These are phyloP conservation scores for Strix uralensis DNA, from an alignment of 2,113 vertebrate genomes.

Conservation along the genomic window DNA sequence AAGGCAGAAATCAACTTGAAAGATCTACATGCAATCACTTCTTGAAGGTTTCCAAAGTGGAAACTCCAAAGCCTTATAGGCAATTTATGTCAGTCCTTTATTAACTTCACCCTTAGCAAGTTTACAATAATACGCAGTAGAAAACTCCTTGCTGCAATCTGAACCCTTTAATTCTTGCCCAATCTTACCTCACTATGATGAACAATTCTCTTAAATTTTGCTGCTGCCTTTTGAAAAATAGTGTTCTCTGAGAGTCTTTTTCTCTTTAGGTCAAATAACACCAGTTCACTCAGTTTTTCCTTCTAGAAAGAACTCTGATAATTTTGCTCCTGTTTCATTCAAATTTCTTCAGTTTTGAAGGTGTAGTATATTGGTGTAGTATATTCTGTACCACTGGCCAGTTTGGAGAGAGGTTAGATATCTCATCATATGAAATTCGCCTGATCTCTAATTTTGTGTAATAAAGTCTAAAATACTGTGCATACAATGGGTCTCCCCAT, in stretches of 20 bases:
- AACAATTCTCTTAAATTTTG: background rate
- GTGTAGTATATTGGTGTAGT: background rate
- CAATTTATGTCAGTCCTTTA: background rate
- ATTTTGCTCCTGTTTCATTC: background rate
- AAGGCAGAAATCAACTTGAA: background rate
- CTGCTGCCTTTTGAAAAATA: background rate
- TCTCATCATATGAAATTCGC: background rate
- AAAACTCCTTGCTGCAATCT: background rate
- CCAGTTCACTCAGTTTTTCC: background rate
- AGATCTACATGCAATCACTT: background rate
- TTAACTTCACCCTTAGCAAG: background rate
- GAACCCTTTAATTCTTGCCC: background rate
- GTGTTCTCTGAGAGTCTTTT: background rate
- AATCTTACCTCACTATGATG: background rate
- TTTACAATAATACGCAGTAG: background rate
- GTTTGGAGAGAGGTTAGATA: background rate
- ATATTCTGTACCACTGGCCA: background rate
- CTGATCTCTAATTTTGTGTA: background rate
- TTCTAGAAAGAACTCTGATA: background rate
- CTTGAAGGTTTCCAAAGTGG: background rate
- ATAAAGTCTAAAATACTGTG: background rate
- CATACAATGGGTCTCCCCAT: background rate
- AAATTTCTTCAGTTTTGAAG: background rate
- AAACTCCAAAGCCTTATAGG: background rate
- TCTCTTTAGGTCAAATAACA: background rate